Evolutionary conservation across 2,888 invertebrate species (phyloP).

Genomic region (Cheilosia grossa): DNA sequence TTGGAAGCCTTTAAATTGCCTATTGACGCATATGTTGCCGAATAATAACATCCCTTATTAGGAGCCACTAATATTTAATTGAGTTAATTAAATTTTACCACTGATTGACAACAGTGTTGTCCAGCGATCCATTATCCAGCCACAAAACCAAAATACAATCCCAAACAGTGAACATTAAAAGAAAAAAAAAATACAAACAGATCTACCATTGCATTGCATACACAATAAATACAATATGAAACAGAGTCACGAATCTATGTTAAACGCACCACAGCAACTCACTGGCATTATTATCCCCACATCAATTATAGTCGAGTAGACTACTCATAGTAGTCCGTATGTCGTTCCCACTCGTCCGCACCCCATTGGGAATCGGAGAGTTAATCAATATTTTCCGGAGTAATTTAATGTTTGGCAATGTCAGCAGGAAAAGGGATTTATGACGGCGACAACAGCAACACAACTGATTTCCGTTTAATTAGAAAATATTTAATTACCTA

Average conservation of each 20-base stretch:
- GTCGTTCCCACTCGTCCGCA: not conserved
- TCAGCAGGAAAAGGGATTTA: slow-evolving; percentile 7
- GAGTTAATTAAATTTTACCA: slow-evolving; percentile 6
- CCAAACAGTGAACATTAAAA: not conserved
- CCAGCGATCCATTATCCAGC: not conserved
- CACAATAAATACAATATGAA: slow-evolving; percentile 6
- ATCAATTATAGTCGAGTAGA: slow-evolving; percentile 1
- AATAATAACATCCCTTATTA: no score
- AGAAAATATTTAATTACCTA: slow-evolving; percentile 13
- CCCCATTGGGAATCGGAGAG: not conserved
- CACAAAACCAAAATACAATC: slow-evolving; percentile 28
- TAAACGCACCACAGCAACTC: slow-evolving; percentile 6
- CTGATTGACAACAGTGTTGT: slow-evolving; percentile 17
- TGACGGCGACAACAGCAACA: not conserved
- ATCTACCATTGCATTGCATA: slow-evolving; percentile 1
- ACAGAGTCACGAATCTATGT: slow-evolving; percentile 23
- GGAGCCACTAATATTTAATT: slow-evolving; percentile 9
- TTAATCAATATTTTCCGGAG: slow-evolving; percentile 27
- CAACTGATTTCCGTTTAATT: slow-evolving; percentile 21
- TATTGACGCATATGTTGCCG: no score
- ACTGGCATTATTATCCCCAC: slow-evolving; percentile 23
- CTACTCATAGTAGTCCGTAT: not conserved
- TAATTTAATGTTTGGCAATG: slow-evolving; percentile 16
- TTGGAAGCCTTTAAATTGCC: no score
- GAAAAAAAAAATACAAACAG: no score